Conservation (phyloP, 1,140 invertebrate species). For the Meloidogyne hapla region DNA sequence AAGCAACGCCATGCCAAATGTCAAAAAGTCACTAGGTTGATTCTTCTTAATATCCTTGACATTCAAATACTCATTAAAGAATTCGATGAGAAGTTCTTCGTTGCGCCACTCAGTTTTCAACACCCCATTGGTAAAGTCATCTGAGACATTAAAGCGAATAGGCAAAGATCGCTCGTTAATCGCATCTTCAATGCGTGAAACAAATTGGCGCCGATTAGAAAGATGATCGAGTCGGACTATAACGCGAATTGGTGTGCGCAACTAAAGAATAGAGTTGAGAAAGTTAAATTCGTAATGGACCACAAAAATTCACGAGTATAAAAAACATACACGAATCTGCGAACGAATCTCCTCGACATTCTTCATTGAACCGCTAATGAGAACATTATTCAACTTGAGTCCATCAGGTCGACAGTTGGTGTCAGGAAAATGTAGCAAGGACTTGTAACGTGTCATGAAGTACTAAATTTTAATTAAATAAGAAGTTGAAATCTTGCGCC, state of each 20-base stretch:
- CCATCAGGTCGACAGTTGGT: constrained; percentile 29
- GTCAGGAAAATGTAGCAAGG: constrained; percentile 38
- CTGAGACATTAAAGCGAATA: constrained; percentile 31
- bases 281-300: no score
- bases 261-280: constrained; percentile 8
- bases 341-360: constrained; percentile 35
- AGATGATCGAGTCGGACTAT: constrained; percentile 17
- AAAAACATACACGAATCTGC: constrained; percentile 28
- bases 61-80: constrained; percentile 28
- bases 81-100: constrained; percentile 28
- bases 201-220: constrained; percentile 4
- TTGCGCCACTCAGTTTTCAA: constrained; percentile 39
- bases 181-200: constrained; percentile 25
- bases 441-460: constrained; percentile 37
- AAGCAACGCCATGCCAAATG: constrained; percentile 27
- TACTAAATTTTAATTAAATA: constrained; percentile 16
- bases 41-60: background rate
- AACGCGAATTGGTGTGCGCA: constrained; percentile 31
- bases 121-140: constrained; percentile 28
- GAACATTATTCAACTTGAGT: constrained; percentile 36
- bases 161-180: constrained; percentile 29
- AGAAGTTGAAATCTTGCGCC: background rate
- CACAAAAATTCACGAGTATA: no score
- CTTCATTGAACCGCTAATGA: constrained; percentile 37
- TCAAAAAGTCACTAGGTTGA: constrained; percentile 12